Base-by-base conservation (phyloP, 2,113 vertebrate genomes). In the Pluvialis apricaria region DNA sequence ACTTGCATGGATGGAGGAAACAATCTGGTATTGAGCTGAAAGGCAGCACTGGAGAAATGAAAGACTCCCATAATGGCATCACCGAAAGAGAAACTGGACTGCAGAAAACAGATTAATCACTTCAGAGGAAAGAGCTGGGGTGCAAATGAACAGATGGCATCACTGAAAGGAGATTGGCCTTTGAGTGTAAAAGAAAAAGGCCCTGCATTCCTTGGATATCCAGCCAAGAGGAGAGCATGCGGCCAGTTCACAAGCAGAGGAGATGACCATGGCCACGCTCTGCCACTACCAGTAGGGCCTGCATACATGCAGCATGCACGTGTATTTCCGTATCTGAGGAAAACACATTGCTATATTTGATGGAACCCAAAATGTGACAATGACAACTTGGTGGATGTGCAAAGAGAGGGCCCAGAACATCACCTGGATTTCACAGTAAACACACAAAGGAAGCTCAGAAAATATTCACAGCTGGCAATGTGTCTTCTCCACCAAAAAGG, bases 71-170 rank as follows among this genome's bases (percentile, higher is more conserved):
- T 87, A 64, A 87, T 26, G 5, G 15, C 1, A 1, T 83, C 79
- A 45, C 17, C 32, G 4, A 4, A 80, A 86, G 57, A 77, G 66
- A 91, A 89, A 82, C 34, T 45, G 32, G 36, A 77, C 57, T 72
- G 49, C 17, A 91, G 58, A 82, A 83, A 80, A 77, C 42, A 65
- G 73, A 96, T 90, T 92, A 93, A 94, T 85, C 77, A 79, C 52
- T 82, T 93, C 73, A 80, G 51, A 95, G 62, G 82, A 88, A 88
- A 5, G 5, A 95, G 31, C 49, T 49, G 22, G 38, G 49, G 58
- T 94, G 69, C 47, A 83, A 93, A 88, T 5, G 40, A 92, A 66
- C 70, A 94, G 68, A 68, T 90, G 79, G 75, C 25, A 8, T 76
- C 79, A 78, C 57, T 55, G 79, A 87, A 78, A 94, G 4, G 7